Percentiles rank a stretch among this genome's conserved stretches.
Conservation (phyloP, 2,888 invertebrate species). For the Drosophila quasianomalipes region DNA sequence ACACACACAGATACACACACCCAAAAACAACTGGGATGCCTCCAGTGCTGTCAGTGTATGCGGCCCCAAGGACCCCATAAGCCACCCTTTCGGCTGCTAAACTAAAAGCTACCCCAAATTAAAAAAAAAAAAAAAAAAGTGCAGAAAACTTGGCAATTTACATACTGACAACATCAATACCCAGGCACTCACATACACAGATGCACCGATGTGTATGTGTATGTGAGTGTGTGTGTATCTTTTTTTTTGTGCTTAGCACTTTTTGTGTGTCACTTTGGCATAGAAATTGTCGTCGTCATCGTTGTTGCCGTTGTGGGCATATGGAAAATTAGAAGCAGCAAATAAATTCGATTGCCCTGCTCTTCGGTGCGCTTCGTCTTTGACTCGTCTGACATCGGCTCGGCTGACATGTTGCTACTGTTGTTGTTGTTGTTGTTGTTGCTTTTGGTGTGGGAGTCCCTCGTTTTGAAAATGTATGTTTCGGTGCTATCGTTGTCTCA, state of each 20-base stretch:
- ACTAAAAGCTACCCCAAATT: slow-evolving; percentile 63
- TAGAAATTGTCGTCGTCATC: slow-evolving; percentile 77
- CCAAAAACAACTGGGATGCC: slow-evolving; percentile 50
- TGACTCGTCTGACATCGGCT: slow-evolving; percentile 36
- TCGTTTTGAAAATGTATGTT: slow-evolving; percentile 56
- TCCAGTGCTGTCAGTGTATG: slow-evolving; percentile 57
- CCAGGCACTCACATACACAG: slow-evolving; percentile 18
- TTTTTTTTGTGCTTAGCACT: slow-evolving; percentile 49
- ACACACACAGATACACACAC: slow-evolving; percentile 17
- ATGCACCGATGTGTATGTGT: slow-evolving; percentile 2
- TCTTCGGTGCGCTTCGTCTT: slow-evolving; percentile 64
- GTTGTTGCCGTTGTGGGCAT: slow-evolving; percentile 46
- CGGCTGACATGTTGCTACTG: slow-evolving; percentile 47
- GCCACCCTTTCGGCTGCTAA: slow-evolving; percentile 66
- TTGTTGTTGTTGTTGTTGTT: slow-evolving; percentile 28
- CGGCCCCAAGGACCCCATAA: slow-evolving; percentile 32
- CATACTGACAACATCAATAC: slow-evolving; percentile 78
- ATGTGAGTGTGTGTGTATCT: slow-evolving; percentile 1
- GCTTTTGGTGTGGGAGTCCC: slow-evolving; percentile 69
- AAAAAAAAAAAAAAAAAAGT: slow-evolving; percentile 14
- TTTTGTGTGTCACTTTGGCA: slow-evolving; percentile 80
- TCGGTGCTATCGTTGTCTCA: slow-evolving; percentile 76
- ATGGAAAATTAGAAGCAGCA: slow-evolving; percentile 74
- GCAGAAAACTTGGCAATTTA: slow-evolving; percentile 69
- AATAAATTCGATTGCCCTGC: slow-evolving; percentile 79